Conservation (phyloP, 35 echinoderm and acorn worm species). For the Diadema setosum region DNA sequence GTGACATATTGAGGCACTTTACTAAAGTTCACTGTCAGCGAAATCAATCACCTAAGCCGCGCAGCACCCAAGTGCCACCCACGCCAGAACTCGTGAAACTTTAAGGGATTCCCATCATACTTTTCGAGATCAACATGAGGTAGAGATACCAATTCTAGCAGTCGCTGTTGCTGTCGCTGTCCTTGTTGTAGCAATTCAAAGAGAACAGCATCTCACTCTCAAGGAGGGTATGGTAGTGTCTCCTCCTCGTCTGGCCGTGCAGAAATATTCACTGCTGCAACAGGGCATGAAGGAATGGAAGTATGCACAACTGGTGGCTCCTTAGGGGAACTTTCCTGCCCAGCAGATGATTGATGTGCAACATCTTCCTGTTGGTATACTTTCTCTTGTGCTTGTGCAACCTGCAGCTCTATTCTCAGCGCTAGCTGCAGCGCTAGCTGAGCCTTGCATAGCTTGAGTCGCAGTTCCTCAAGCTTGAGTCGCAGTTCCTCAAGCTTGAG, state of each 20-base stretch:
- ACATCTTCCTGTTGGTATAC: neutral
- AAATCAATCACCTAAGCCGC: neutral
- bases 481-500: neutral
- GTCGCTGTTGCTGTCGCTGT: constrained; percentile 32
- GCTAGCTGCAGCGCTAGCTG: neutral
- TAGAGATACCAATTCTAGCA: constrained; percentile 44
- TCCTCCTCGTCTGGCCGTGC: neutral
- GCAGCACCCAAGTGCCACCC: neutral
- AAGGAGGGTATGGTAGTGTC: neutral
- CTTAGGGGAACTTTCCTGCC: neutral
- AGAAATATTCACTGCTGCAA: neutral
- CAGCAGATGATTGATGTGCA: neutral
- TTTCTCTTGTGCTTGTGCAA: neutral
- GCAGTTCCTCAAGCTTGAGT: neutral
- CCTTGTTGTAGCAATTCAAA: neutral
- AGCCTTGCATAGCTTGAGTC: neutral
- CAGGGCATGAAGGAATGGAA: neutral
- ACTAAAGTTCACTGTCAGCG: too few species aligned
- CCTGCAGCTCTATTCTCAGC: neutral
- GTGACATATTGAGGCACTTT: too few species aligned
- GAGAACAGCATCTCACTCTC: neutral
- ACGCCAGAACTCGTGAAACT: constrained; percentile 20
- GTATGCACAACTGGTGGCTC: neutral
- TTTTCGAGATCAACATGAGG: constrained; percentile 37
- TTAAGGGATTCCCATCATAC: constrained; percentile 45